Conservation (phyloP, 2,888 invertebrate species). For the Drosophila macrothrix region DNA sequence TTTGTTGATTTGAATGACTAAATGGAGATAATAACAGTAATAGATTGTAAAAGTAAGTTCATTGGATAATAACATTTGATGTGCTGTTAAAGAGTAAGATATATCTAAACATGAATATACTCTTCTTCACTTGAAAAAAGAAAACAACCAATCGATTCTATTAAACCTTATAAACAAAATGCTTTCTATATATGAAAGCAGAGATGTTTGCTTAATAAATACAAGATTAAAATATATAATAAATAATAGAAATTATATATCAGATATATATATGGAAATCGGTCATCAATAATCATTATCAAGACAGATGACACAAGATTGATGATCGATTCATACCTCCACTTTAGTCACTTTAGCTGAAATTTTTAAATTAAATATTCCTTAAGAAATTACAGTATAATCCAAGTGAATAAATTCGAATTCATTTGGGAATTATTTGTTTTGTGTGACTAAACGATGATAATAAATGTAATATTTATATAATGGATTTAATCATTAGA, state of each 20-base stretch:
- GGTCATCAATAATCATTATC: neutral
- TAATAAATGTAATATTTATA: neutral
- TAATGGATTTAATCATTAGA: neutral
- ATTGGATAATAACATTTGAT: conserved; percentile 4
- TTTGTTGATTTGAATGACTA: conserved; percentile 8
- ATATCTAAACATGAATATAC: neutral
- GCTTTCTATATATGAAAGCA: neutral
- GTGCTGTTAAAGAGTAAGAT: neutral
- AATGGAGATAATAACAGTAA: conserved; percentile 1
- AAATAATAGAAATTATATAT: neutral
- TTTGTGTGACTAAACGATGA: neutral
- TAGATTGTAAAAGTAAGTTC: neutral
- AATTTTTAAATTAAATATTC: neutral
- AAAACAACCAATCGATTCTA: neutral
- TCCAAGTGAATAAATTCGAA: neutral
- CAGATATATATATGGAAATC: too few relatives aligned
- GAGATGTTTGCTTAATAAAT: neutral
- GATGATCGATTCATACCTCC: neutral
- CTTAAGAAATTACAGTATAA: neutral
- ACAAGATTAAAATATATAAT: neutral
- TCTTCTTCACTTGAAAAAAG: neutral
- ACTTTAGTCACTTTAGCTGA: neutral
- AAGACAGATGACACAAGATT: neutral
- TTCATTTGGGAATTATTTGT: neutral
- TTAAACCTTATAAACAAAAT: neutral